Evolutionary conservation across 2,888 invertebrate species (phyloP).

Genomic region (Xanthorhoe designata): DNA sequence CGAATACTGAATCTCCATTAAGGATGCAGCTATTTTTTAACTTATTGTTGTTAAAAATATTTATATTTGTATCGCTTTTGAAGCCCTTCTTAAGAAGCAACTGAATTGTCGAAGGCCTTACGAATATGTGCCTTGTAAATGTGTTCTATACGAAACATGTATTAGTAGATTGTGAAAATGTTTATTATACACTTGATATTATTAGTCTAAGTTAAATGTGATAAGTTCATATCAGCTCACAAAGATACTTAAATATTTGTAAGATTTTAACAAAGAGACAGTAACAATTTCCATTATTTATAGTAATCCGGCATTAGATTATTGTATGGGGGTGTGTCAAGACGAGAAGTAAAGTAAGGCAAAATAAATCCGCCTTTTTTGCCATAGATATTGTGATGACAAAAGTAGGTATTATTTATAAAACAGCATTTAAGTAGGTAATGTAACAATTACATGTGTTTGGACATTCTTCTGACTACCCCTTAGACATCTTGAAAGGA

Average conservation of each 20-base stretch:
- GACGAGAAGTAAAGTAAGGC: not conserved
- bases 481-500: no score
- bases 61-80: slow-evolving; percentile 9
- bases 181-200: slow-evolving; percentile 38
- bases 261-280: slow-evolving; percentile 24
- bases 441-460: no score
- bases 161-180: slow-evolving; percentile 27
- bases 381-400: slow-evolving; percentile 15
- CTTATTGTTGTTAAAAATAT: not conserved
- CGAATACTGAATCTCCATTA: not conserved
- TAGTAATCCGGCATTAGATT: not conserved
- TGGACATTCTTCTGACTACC: no score
- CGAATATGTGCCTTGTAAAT: slow-evolving; percentile 37
- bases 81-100: slow-evolving; percentile 11
- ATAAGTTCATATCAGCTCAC: slow-evolving; percentile 57
- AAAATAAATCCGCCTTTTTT: slow-evolving; percentile 2
- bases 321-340: no score
- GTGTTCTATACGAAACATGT: slow-evolving; percentile 33
- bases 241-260: slow-evolving; percentile 68
- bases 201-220: slow-evolving; percentile 28
- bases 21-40: not conserved
- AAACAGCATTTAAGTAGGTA: not conserved
- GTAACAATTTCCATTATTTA: not conserved
- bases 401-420: slow-evolving; percentile 1
- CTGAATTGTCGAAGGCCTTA: slow-evolving; percentile 23